These are phyloP conservation scores for Diarsia dahlii DNA, from an alignment of 2,888 invertebrate species.

Conservation along the genomic window DNA sequence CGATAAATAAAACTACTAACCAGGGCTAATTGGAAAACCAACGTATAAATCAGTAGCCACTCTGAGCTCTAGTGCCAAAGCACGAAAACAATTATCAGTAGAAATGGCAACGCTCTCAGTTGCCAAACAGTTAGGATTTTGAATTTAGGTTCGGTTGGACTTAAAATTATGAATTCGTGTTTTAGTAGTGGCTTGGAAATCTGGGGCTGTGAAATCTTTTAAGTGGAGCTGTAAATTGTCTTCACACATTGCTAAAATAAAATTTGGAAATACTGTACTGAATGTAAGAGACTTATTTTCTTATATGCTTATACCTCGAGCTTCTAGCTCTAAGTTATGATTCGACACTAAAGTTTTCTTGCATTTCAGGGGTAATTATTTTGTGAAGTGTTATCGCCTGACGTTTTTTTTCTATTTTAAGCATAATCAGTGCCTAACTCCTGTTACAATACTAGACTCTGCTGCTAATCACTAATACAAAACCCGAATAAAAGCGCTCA, in stretches of 20 bases:
- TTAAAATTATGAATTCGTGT: slow-evolving; percentile 44
- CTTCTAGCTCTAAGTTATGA: not conserved
- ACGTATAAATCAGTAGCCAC: slow-evolving; percentile 86
- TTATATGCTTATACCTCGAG: not conserved
- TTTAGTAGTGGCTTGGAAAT: slow-evolving; percentile 20
- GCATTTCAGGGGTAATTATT: not conserved
- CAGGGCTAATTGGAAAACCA: slow-evolving; percentile 87
- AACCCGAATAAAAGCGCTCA: not conserved
- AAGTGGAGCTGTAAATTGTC: slow-evolving; percentile 29
- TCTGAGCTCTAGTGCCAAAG: slow-evolving; percentile 72
- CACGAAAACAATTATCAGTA: slow-evolving; percentile 77
- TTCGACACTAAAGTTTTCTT: not conserved
- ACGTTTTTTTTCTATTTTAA: not conserved
- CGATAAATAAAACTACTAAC: slow-evolving; percentile 86
- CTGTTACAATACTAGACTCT: not conserved
- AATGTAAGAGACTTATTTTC: not conserved
- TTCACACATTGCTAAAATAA: slow-evolving; percentile 16
- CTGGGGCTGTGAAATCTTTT: not conserved
- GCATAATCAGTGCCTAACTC: not conserved
- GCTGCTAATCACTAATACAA: not conserved
- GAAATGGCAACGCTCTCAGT: slow-evolving; percentile 64
- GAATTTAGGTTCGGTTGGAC: slow-evolving; percentile 52
- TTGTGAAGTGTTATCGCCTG: not conserved
- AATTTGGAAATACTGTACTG: not conserved
- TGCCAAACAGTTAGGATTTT: slow-evolving; percentile 68